Percentiles rank a stretch among this genome's conserved stretches.
Conservation (phyloP, 2,888 invertebrate genomes). For the Latrodectus elegans region DNA sequence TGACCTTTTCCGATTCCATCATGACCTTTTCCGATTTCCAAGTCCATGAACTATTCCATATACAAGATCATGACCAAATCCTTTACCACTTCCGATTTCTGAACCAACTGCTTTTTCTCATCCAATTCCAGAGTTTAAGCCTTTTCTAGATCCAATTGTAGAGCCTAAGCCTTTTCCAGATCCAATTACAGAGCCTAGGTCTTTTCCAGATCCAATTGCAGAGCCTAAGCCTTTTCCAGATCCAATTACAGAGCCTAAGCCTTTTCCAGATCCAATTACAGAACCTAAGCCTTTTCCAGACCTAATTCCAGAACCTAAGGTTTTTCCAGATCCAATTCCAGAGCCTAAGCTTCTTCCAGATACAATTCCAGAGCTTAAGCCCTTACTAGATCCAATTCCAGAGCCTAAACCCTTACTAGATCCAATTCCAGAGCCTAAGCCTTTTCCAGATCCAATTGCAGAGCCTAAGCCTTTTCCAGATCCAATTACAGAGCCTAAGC, state of each 20-base stretch:
- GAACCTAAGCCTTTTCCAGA: constrained; percentile 25
- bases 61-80: not conserved
- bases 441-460: no score
- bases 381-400: no score
- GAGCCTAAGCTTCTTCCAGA: no score
- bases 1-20: constrained; percentile 17
- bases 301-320: no score
- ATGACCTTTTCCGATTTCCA: constrained; percentile 21
- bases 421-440: no score
- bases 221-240: no score
- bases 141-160: constrained; percentile 6
- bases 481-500: no score
- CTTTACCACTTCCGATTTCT: constrained; percentile 14
- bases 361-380: no score
- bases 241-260: not conserved
- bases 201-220: constrained; percentile 25
- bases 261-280: constrained; percentile 34
- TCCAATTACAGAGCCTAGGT: constrained; percentile 10
- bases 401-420: no score
- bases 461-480: no score
- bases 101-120: constrained; percentile 40
- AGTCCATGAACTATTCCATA: not conserved
- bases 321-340: no score
- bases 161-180: not conserved
- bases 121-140: constrained; percentile 27